Conservation (phyloP, 2,113 vertebrate genomes). For the Gobius niger region DNA sequence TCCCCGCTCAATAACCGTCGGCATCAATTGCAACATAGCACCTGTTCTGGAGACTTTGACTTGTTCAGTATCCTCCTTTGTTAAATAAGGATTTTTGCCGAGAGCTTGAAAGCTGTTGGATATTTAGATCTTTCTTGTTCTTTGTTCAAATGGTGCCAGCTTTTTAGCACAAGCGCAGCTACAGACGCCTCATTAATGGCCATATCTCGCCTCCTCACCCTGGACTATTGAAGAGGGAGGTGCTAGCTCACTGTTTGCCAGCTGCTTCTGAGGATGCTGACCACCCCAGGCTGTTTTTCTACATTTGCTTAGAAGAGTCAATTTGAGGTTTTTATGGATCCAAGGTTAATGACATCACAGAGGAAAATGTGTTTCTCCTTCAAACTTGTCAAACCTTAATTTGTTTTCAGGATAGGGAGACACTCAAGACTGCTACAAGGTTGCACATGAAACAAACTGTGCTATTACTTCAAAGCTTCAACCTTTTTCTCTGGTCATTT, state of each 20-base stretch:
- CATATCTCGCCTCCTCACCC: background rate
- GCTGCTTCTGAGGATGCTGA: background rate
- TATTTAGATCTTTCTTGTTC: background rate
- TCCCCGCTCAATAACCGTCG: background rate
- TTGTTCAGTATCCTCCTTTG: background rate
- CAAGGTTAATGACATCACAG: background rate
- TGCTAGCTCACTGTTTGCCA: background rate
- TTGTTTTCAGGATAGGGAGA: background rate
- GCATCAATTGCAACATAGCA: background rate
- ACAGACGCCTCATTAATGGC: conserved; percentile 1
- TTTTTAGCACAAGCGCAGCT: background rate
- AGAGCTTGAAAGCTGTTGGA: background rate
- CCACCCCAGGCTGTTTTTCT: background rate
- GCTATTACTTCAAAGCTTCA: no score
- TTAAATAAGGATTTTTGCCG: background rate
- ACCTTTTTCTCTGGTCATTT: no score
- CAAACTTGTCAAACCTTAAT: background rate
- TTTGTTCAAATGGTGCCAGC: background rate
- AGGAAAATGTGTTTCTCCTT: background rate
- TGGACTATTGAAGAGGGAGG: background rate
- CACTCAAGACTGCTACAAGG: no score
- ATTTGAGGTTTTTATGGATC: background rate
- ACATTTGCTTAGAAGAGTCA: background rate
- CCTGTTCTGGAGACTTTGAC: background rate
- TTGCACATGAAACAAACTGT: no score